Percentiles rank a stretch among this genome's conserved stretches.
Conservation (phyloP, 2,797 vertebrate genomes). For the Pterois miles region DNA sequence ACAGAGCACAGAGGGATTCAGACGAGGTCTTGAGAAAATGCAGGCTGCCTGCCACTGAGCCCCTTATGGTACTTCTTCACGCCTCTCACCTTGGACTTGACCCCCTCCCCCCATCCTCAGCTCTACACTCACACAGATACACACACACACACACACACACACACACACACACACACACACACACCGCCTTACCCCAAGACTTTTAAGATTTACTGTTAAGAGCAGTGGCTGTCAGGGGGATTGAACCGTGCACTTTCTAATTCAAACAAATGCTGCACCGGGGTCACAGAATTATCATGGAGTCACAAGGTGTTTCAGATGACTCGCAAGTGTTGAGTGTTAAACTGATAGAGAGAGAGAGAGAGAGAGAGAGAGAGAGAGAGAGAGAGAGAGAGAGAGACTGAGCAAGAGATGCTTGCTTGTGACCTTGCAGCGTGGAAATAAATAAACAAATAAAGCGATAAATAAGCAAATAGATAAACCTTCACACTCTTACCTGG, state of each 20-base stretch:
- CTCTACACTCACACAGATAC: conserved; percentile 23
- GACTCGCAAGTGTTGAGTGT: conserved; percentile 78
- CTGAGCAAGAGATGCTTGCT: no score
- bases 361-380: conserved; percentile 11
- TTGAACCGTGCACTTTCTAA: conserved; percentile 85
- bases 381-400: neutral
- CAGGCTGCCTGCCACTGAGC: conserved; percentile 70
- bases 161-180: conserved; percentile 35
- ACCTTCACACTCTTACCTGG: conserved; percentile 15
- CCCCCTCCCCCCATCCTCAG: conserved; percentile 32
- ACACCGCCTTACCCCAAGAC: conserved; percentile 40
- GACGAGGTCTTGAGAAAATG: conserved; percentile 73
- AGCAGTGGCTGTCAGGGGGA: conserved; percentile 75
- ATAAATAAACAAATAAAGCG: conserved; percentile 66
- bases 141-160: conserved; percentile 39
- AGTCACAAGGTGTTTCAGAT: conserved; percentile 84
- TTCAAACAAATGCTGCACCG: conserved; percentile 83
- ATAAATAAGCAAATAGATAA: conserved; percentile 71
- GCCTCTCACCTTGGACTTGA: conserved; percentile 84
- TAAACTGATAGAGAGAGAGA: conserved; percentile 66
- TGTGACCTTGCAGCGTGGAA: conserved; percentile 29
- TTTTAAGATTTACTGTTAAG: conserved; percentile 81
- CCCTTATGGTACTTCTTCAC: conserved; percentile 80
- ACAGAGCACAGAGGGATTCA: conserved; percentile 56
- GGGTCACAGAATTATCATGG: conserved; percentile 76